phyloP scores from a whole-genome alignment of 2,113 vertebrate genomes.

The Tachysurus vachellii region DNA sequence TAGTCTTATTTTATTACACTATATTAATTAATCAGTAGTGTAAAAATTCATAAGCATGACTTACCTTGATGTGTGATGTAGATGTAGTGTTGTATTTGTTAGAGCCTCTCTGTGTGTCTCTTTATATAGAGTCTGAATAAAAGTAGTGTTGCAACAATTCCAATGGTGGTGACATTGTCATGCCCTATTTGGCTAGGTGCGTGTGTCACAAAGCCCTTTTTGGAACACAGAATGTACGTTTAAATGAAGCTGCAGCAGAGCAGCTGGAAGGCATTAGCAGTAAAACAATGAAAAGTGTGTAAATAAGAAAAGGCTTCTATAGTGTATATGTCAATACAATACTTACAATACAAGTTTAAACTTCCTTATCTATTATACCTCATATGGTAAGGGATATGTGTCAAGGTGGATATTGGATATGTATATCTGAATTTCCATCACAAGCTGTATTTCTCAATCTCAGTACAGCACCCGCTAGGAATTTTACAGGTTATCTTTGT shows the following conservation, averaged over 20 bases:
- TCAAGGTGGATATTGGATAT: conserved; percentile 20
- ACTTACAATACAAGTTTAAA: neutral
- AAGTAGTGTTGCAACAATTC: conserved; percentile 17
- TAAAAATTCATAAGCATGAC: neutral
- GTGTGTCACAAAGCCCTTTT: conserved; percentile 27
- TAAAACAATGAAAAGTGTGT: neutral
- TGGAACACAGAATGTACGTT: conserved; percentile 24
- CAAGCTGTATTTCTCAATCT: conserved; percentile 54
- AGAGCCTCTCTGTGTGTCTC: neutral
- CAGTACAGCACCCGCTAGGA: conserved; percentile 31
- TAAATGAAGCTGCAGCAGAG: neutral
- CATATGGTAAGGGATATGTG: conserved; percentile 20
- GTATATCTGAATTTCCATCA: conserved; percentile 18
- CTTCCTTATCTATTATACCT: neutral
- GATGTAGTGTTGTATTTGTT: conserved; percentile 13
- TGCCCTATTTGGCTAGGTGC: conserved; percentile 45
- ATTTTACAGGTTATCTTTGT: conserved; percentile 60
- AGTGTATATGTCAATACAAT: neutral
- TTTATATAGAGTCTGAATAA: conserved; percentile 16
- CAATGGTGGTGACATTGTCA: conserved; percentile 41
- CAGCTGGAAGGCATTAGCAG: conserved; percentile 2
- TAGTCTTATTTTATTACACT: neutral
- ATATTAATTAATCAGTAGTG: neutral
- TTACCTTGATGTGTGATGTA: conserved; percentile 18
- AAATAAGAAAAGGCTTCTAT: conserved; percentile 1